Base-by-base conservation (phyloP, 2,113 vertebrate genomes). In the mouse (Mus musculus) region DNA sequence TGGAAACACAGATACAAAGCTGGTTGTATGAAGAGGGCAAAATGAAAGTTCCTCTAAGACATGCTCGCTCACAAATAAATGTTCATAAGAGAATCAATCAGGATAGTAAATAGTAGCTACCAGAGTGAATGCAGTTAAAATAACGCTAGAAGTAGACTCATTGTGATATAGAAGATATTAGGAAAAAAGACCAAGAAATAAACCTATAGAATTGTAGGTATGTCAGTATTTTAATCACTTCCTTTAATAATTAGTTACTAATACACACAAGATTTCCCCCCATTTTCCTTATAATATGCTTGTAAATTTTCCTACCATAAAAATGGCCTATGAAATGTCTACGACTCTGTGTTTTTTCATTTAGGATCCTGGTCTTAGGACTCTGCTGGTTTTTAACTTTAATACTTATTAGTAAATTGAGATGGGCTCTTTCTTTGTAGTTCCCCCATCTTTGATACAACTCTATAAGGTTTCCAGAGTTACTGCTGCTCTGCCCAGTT, bases 1-100 rank as follows among this genome's bases (percentile, higher is more conserved):
- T 63, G 69, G 33, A 94, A 96, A 92, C 39, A 7, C 89, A 7
- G 33, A 91, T 80, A 4, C 28, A 90, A 88, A 91, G 28, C 17
- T 5, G 5, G 10, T 36, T 90, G 16, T 30, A 73, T 13, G 30
- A 93, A 84, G 3, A 63, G 39, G 11, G 4, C 2, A 72, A 90
- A 95, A 75, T 3, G 33, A 7, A 56, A 61, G 61, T 6, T 72
- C 0, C 1, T 59, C 20, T 84, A 36, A n/a, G 20, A 8, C 7
- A 59, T 42, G 16, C 9, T 65, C 1, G 39, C 63, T 81, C 56
- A 13, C 88, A 65, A 36, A 3, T 42, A 71, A 2, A 30, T 36
- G 88, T 0, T 63, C 1, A 1, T 82, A 67, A 42, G 76, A 8
- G 4, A 85, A 80, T 67, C 8, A 80, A 0, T 61, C 30, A 13